phyloP scores from a whole-genome alignment of 2,113 vertebrate genomes.

The Tyto alba region DNA sequence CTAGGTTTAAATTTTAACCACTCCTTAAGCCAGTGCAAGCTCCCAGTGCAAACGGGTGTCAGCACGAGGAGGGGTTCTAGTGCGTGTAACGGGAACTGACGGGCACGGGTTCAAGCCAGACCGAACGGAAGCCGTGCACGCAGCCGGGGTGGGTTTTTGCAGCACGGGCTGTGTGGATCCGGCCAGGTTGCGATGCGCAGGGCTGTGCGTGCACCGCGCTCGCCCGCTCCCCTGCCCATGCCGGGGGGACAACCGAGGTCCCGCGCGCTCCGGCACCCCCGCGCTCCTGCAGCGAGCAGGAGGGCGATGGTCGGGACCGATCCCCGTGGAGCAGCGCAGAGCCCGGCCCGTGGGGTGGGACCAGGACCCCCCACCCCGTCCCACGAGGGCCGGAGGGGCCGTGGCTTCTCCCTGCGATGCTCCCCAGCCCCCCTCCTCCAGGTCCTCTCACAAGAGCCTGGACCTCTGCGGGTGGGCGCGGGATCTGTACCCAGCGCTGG shows the following conservation, averaged over 20 bases:
- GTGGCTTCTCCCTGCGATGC: accelerated
- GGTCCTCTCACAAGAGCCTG: background rate
- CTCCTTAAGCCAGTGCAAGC: background rate
- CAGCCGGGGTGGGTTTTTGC: background rate
- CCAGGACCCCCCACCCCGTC: accelerated
- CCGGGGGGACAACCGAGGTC: accelerated
- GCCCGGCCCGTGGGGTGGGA: accelerated
- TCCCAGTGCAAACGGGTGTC: background rate
- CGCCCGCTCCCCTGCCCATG: accelerated
- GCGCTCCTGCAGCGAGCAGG: accelerated
- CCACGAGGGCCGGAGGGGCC: background rate
- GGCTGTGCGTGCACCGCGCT: accelerated
- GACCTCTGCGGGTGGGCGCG: accelerated
- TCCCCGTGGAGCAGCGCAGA: accelerated
- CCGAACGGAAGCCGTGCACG: accelerated
- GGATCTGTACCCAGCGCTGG: background rate
- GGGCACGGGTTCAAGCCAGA: background rate
- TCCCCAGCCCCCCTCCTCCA: accelerated
- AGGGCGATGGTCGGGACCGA: background rate
- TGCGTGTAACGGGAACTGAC: accelerated
- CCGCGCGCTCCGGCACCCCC: accelerated
- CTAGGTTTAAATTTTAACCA: background rate
- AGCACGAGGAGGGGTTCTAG: background rate
- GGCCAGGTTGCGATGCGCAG: accelerated
- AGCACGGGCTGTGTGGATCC: background rate